phyloP scores from a whole-genome alignment of 2,113 vertebrate species.

The Kryptolebias marmoratus region DNA sequence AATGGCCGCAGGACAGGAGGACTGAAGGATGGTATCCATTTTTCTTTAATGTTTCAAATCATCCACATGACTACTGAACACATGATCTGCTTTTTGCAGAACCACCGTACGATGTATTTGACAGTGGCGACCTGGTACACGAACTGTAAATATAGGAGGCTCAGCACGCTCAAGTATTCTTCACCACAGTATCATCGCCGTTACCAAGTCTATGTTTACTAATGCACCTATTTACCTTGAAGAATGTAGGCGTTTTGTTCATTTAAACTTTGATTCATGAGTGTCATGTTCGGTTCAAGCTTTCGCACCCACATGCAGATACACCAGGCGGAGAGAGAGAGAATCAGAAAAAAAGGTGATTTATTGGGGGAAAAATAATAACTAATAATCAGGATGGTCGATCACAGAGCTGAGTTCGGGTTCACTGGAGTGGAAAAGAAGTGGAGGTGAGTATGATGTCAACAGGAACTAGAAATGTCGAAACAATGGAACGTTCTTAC shows the following conservation, averaged over 20 bases:
- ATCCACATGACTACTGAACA: constrained; percentile 32
- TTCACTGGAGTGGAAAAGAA: no score
- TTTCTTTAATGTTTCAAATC: constrained; percentile 30
- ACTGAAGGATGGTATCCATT: constrained; percentile 19
- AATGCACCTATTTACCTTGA: not conserved
- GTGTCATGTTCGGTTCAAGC: no score
- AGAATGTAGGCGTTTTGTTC: not conserved
- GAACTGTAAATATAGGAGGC: not conserved
- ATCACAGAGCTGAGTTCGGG: no score
- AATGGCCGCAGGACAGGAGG: not conserved
- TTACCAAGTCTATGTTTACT: not conserved
- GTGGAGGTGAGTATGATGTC: no score
- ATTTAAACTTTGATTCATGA: not conserved
- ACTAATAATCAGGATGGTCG: no score
- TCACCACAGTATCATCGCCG: not conserved
- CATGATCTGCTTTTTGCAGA: constrained; percentile 2
- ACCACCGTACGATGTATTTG: not conserved
- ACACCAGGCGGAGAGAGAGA: no score
- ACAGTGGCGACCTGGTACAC: not conserved
- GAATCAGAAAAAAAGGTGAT: no score
- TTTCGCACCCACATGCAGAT: no score
- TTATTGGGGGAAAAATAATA: no score
- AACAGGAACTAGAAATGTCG: no score
- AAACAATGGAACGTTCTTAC: no score
- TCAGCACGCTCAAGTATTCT: not conserved